Percentiles rank a stretch among this genome's conserved stretches.
Evolutionary conservation across 2,888 invertebrate genomes (phyloP).

Genomic region (Hymenopus coronatus): DNA sequence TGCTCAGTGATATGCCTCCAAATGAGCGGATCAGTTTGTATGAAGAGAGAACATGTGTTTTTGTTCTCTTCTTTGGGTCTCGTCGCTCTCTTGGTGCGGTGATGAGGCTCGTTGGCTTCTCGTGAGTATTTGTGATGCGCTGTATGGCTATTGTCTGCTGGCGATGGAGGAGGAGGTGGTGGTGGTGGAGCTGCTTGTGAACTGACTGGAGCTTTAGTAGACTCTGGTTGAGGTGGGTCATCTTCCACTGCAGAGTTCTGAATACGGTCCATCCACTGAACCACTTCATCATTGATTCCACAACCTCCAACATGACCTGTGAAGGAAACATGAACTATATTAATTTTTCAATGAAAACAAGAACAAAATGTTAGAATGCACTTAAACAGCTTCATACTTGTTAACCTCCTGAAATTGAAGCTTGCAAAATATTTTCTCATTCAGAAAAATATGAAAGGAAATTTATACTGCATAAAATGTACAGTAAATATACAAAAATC

Average conservation of each 20-base stretch:
- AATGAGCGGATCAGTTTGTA: slow-evolving; percentile 97
- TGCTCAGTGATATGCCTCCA: slow-evolving; percentile 85
- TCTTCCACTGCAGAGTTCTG: slow-evolving; percentile 56
- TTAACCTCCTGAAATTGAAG: too few species aligned
- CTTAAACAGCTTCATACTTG: too few species aligned
- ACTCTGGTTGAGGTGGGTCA: slow-evolving; percentile 26
- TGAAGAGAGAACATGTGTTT: slow-evolving; percentile 91
- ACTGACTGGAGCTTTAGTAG: not conserved
- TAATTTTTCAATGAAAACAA: not conserved
- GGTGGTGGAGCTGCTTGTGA: not conserved
- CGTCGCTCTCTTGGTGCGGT: slow-evolving; percentile 57
- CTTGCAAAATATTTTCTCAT: too few species aligned
- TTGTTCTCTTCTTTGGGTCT: slow-evolving; percentile 63
- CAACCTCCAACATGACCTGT: slow-evolving; percentile 82
- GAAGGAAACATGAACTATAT: slow-evolving; percentile 25
- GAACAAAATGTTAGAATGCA: not conserved
- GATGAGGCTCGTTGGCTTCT: slow-evolving; percentile 63
- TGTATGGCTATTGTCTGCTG: not conserved
- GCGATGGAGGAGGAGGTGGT: not conserved
- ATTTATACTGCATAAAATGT: too few species aligned
- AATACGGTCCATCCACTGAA: slow-evolving; percentile 89
- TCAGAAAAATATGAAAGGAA: too few species aligned
- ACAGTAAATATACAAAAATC: too few species aligned
- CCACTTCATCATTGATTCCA: slow-evolving; percentile 81
- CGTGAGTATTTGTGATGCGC: slow-evolving; percentile 67